Percentiles rank a stretch among this genome's conserved stretches.
Conservation (phyloP, 2,113 vertebrate genomes). For the Peucedramus taeniatus region DNA sequence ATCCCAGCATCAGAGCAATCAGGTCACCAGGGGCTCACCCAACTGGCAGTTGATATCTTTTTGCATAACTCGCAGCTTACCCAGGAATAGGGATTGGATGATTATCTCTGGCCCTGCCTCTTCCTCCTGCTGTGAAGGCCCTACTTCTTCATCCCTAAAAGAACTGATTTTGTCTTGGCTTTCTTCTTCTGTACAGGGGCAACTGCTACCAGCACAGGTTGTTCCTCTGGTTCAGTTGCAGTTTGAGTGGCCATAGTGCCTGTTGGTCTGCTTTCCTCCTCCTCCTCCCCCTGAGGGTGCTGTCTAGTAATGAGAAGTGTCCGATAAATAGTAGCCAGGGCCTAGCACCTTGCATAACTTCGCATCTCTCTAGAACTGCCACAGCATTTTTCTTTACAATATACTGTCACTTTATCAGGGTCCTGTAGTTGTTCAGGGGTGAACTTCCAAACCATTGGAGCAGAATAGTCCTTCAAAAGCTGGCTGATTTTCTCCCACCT, state of each 20-base stretch:
- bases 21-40: background rate
- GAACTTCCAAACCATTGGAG: background rate
- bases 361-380: background rate
- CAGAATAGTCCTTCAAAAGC: background rate
- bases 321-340: background rate
- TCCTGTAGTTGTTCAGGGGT: background rate
- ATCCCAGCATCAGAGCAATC: background rate
- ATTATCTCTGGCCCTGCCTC: background rate
- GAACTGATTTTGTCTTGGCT: background rate
- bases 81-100: background rate
- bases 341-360: background rate
- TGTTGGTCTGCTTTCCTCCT: background rate
- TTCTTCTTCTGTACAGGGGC: background rate
- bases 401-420: background rate
- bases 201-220: background rate
- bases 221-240: background rate
- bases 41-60: background rate
- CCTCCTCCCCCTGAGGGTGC: background rate
- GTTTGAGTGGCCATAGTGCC: background rate
- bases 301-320: background rate
- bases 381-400: background rate
- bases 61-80: background rate
- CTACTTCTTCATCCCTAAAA: background rate
- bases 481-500: background rate
- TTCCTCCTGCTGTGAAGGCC: background rate